Percentiles rank a stretch among this genome's conserved stretches.
phyloP scores from a whole-genome alignment of 2,797 vertebrate genomes.

The Megalops cyprinoides region DNA sequence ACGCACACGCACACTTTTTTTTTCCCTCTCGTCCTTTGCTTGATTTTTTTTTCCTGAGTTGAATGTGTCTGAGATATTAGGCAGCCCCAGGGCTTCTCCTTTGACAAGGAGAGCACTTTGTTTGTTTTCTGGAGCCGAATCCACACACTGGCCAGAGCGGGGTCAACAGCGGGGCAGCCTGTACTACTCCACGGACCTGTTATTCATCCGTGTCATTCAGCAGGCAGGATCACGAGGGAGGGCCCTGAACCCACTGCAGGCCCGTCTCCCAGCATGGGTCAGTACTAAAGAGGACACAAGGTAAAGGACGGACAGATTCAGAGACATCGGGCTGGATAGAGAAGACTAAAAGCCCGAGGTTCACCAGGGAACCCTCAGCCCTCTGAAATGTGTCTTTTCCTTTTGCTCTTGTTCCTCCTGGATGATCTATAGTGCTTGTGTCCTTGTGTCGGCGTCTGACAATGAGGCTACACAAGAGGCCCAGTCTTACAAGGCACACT shows the following conservation, averaged over 20 bases:
- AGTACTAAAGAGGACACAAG: slow-evolving; percentile 70
- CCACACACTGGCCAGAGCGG: slow-evolving; percentile 59
- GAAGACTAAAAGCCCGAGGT: slow-evolving; percentile 48
- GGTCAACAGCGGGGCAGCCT: slow-evolving; percentile 68
- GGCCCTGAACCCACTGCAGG: slow-evolving; percentile 48
- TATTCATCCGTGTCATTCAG: slow-evolving; percentile 74
- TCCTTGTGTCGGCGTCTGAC: neutral
- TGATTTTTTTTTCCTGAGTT: neutral
- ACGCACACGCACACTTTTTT: neutral
- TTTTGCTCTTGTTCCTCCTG: neutral
- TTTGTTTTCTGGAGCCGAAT: slow-evolving; percentile 65
- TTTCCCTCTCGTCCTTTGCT: neutral
- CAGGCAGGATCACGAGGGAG: slow-evolving; percentile 65
- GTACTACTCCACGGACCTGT: slow-evolving; percentile 68
- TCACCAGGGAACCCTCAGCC: neutral
- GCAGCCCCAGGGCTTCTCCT: slow-evolving; percentile 59
- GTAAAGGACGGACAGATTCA: slow-evolving; percentile 65
- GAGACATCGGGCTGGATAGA: too few relatives aligned
- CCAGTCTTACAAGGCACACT: neutral
- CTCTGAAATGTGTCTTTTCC: neutral
- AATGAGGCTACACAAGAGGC: too few relatives aligned
- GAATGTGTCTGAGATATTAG: slow-evolving; percentile 60
- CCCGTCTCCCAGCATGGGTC: slow-evolving; percentile 66
- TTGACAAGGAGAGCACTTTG: slow-evolving; percentile 66
- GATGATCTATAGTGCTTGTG: neutral